Evolutionary conservation across 2,113 vertebrate species (phyloP), one percentile per base, ranked within the genome.

Genomic region (Trematomus loennbergii): DNA sequence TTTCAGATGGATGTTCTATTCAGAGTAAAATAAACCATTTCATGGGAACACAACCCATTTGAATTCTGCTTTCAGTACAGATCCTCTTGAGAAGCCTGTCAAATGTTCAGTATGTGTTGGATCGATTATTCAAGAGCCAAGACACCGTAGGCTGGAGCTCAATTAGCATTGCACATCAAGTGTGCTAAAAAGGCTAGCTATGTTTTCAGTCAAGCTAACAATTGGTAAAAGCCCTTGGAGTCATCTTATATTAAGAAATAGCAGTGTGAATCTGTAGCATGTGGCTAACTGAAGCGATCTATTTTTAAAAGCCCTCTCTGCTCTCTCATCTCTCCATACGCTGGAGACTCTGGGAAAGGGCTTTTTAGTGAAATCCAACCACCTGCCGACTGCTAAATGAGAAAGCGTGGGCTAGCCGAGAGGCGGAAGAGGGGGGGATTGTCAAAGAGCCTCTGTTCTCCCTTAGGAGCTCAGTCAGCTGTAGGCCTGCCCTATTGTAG

Each of bases 391-490:
- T 88, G 87, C 89, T 93, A 93, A 92, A 92, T 91, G 91, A 92
- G 92, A 93, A 91, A 85, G 92, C 80, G 90, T 92, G 91, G 93
- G 91, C 86, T 92, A 83, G 90, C 85, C 75, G 87, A 86, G 87
- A 59, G 60, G 72, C 15, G 69, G 59, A n/a, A 43, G 15, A 60
- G 49, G 70, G 46, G 22, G 15, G 43, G 63, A 83, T 88, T 92
- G 92, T 93, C 91, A 93, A 94, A 92, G 92, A 90, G 88, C 87
- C 91, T 94, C 91, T 93, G 91, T 93, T 94, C 91, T 93, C 89
- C 83, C 91, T 69, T 18, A 90, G 92, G 89, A 92, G 87, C 86
- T 77, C 85, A 87, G 91, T 94, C 92, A 93, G 88, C 91, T 92
- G 91, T 91, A 88, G 91, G 88, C 84, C 78, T 81, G 87, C 88